Evolutionary conservation across 2,797 vertebrate species (phyloP).

Genomic region (Rousettus madagascariensis): DNA sequence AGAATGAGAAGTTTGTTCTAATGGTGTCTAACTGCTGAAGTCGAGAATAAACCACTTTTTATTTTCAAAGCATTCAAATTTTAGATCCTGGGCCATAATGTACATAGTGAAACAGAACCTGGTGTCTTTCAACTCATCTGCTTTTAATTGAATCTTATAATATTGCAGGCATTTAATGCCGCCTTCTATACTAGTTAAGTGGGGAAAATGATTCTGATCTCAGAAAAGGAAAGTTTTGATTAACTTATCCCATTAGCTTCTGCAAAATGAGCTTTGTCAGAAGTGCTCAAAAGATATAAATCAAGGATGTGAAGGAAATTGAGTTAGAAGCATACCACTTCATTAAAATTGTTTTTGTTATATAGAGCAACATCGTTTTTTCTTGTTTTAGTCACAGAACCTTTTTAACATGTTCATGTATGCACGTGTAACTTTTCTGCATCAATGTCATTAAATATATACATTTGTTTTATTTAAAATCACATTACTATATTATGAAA

Average conservation of each 20-base stretch:
- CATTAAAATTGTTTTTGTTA: not conserved
- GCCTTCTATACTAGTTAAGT: slow-evolving; percentile 46
- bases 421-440: not conserved
- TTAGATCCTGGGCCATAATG: slow-evolving; percentile 43
- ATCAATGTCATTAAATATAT: not conserved
- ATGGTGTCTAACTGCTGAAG: slow-evolving; percentile 24
- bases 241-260: slow-evolving; percentile 34
- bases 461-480: slow-evolving; percentile 26
- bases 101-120: not conserved
- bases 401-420: not conserved
- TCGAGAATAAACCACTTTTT: not conserved
- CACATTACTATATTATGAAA: not conserved
- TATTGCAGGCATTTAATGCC: slow-evolving; percentile 12
- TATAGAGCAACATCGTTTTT: not conserved
- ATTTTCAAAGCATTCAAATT: slow-evolving; percentile 43
- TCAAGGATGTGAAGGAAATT: not conserved
- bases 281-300: slow-evolving; percentile 9
- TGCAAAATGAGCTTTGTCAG: slow-evolving; percentile 59
- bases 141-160: slow-evolving; percentile 49
- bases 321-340: not conserved
- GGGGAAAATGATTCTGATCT: slow-evolving; percentile 52
- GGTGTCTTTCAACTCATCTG: not conserved
- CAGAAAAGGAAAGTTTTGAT: slow-evolving; percentile 65
- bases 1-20: slow-evolving; percentile 39
- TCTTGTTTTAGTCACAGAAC: not conserved